Percentiles rank a stretch among this genome's conserved stretches.
Conservation (phyloP, 2,888 invertebrate genomes). For the Rhagonycha fulva region DNA sequence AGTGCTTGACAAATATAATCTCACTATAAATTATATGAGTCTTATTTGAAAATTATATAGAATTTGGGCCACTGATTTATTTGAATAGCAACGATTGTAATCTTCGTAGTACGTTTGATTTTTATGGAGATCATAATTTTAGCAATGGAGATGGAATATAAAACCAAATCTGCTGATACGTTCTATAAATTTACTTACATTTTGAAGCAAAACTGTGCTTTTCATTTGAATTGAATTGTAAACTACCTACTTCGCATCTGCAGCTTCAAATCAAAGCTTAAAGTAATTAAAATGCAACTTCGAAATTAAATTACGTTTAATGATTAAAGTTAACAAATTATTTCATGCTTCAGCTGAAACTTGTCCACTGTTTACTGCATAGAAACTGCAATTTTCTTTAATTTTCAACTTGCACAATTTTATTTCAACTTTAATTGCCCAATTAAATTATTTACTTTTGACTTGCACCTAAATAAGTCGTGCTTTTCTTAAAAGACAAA, state of each 20-base stretch:
- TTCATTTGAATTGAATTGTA: not conserved
- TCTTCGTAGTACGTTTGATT: conserved; percentile 1
- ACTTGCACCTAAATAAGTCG: not conserved
- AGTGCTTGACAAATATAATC: not conserved
- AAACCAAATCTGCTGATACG: not conserved
- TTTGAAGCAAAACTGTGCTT: not conserved
- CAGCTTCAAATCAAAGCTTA: not conserved
- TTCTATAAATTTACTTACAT: not conserved
- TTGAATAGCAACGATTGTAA: not conserved
- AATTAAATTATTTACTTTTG: not conserved
- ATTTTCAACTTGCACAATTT: not conserved
- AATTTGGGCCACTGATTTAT: not conserved
- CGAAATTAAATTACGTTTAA: not conserved
- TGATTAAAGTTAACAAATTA: not conserved
- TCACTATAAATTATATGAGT: not conserved
- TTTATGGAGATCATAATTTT: conserved; percentile 4
- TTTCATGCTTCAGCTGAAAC: not conserved
- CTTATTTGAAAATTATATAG: conserved; percentile 1
- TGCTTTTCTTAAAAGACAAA: not conserved
- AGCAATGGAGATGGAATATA: not conserved
- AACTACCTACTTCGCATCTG: not conserved
- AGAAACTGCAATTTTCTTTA: not conserved
- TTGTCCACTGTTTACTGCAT: not conserved
- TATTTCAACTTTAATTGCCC: not conserved
- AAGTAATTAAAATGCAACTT: not conserved